These are phyloP conservation scores for Xylophagus ater DNA, from an alignment of 2,888 invertebrate genomes.

Conservation along the genomic window DNA sequence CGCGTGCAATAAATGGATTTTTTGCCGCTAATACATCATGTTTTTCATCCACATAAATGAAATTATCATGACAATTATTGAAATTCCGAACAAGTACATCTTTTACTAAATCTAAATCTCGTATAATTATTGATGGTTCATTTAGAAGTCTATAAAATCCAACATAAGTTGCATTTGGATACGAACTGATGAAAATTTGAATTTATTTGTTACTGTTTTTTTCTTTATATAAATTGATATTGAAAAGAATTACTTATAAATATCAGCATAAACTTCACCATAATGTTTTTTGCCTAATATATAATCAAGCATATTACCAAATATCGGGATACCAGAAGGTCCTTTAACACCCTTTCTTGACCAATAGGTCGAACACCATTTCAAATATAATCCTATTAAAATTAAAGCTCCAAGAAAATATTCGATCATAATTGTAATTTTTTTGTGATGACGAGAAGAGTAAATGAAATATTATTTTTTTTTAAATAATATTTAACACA, in stretches of 20 bases:
- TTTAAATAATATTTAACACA: neutral
- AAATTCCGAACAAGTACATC: constrained; percentile 14
- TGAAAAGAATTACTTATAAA: constrained; percentile 14
- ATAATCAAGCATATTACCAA: constrained; percentile 17
- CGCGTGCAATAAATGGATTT: constrained; percentile 10
- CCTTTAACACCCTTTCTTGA: constrained; percentile 11
- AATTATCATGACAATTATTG: constrained; percentile 10
- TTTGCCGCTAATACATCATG: constrained; percentile 12
- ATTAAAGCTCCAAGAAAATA: no score
- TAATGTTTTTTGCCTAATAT: constrained; percentile 18
- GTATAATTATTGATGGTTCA: constrained; percentile 14
- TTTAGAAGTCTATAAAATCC: constrained; percentile 18
- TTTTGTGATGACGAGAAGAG: neutral
- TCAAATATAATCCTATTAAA: constrained; percentile 13
- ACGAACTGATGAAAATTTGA: constrained; percentile 9
- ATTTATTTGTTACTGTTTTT: neutral
- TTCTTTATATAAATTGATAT: neutral
- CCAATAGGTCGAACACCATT: constrained; percentile 17
- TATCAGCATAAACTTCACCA: constrained; percentile 16
- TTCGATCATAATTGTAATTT: neutral
- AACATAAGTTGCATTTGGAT: constrained; percentile 15
- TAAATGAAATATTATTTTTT: neutral
- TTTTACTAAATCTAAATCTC: constrained; percentile 15
- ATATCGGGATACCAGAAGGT: constrained; percentile 16
- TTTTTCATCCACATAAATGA: constrained; percentile 11